Base-by-base conservation (phyloP, 2,888 invertebrate genomes). In the Dexiosoma caninum region DNA sequence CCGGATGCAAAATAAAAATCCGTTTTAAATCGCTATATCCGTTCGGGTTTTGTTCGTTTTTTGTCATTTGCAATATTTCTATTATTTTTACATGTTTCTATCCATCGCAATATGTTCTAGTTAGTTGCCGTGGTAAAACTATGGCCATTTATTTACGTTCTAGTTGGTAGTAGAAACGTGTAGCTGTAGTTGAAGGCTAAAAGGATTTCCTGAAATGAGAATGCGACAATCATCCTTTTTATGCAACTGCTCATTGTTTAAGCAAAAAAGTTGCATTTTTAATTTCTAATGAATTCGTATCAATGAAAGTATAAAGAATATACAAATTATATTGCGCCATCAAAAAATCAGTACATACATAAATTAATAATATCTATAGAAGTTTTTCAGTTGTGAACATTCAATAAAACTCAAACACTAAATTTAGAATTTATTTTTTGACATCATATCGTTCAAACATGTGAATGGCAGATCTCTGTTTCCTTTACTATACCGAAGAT, bases 151-250 rank as follows among this genome's bases (percentile, higher is more conserved):
- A 8, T 16, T 53, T 16, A 27, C 40, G 67, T 67, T 62, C 35
- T 30, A 49, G 46, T 70, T 71, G 59, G 42, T 21, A 71, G 30
- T n/a, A 51, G 40, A 19, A 76, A 67, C 32, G 57, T 42, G 55
- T 71, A 71, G 70, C 77, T 77, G 72, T 64, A 72, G 72, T 81
- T 81, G 81, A 81, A 77, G 81, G 81, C 77, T 78, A 81, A 81
- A 79, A 66, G 83, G 81, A 83, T 78, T 74, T 81, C 77, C 83
- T 70, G 77, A 55, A 66, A 76, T 71, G 70, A 55, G 71, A 62
- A 72, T 77, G 66, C 67, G 53, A 81, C 69, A 72, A 72, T 69
- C 66, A 44, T 30, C 27, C 6, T 64, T 19, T 51, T 57, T 57
- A 27, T 70, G 40, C 49, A 64, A 10, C 8, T 55, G 23, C 23